Evolutionary conservation across 2,113 vertebrate genomes (phyloP), one percentile per base, ranked within the genome.

Genomic region (Regulus satrapa): DNA sequence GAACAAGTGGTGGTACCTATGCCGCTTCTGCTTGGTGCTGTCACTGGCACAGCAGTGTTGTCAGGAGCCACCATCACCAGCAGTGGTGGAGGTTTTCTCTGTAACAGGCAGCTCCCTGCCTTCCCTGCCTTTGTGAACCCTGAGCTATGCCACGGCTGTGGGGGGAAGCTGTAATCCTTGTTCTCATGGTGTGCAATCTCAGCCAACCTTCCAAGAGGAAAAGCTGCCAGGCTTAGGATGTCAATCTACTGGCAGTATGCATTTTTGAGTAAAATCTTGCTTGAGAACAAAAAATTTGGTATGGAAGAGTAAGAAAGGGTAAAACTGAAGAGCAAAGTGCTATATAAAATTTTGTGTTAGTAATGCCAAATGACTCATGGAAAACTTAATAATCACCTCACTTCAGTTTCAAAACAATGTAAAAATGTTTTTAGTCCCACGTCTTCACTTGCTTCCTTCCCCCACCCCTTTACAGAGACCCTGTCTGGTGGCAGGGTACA

Each of bases 281-380:
- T 40, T 58, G 15, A 77, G 36, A 67, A 45, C 12, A 89, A 56
- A 94, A 87, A 36, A 77, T 43, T 76, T 66, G 10, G 8, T 76
- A 48, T 11, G 10, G 48, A 73, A 63, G 34, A 86, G 12, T 49
- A 17, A 77, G 72, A 80, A 91, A 52, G n/a, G 43, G 56, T 75
- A 91, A 91, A 92, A 85, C 8, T 43, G n/a, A 80, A 59, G 26
- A 89, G 9, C n/a, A 77, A 78, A 92, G 43, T 28, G 36, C 54
- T 79, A 34, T 36, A 56, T 85, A 69, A 29, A 79, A 58, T 84
- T 69, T 75, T 66, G 45, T 58, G 29, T 76, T 69, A 54, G 36
- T 52, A 89, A 84, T 56, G 75, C 54, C 93, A 95, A 46, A 85
- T 96, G 94, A 95, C 81, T 95, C 85, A 95, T 82, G 87, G 96